Conservation (phyloP, 2,888 invertebrate genomes). For the Hyppa rectilinea region DNA sequence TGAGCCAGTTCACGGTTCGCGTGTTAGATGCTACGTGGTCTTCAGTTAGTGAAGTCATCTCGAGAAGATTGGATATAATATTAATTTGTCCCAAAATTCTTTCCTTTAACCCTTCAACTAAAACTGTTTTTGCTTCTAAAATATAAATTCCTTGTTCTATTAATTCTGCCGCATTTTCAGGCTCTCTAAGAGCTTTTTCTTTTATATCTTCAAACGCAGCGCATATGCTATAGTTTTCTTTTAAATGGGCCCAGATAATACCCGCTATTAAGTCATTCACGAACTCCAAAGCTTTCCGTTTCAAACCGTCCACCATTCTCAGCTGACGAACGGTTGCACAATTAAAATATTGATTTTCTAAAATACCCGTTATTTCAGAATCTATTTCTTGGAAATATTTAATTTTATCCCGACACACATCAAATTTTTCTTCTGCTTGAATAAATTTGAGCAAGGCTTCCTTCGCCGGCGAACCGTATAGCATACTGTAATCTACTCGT, state of each 20-base stretch:
- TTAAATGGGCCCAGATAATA: conserved; percentile 92
- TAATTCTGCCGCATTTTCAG: conserved; percentile 95
- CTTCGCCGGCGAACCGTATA: conserved; percentile 89
- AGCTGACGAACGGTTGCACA: conserved; percentile 92
- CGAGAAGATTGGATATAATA: conserved; percentile 93
- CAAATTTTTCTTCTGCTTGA: conserved; percentile 89
- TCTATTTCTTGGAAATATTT: conserved; percentile 91
- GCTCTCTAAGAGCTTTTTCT: conserved; percentile 92
- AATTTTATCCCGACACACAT: conserved; percentile 91
- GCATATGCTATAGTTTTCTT: conserved; percentile 93
- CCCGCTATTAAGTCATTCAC: conserved; percentile 92
- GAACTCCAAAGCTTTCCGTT: conserved; percentile 90
- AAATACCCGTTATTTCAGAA: conserved; percentile 91
- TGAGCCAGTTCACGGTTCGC: conserved; percentile 96
- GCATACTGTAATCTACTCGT: conserved; percentile 89
- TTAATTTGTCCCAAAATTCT: conserved; percentile 93
- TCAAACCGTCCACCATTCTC: conserved; percentile 91
- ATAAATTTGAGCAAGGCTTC: conserved; percentile 86
- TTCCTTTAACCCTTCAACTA: conserved; percentile 93
- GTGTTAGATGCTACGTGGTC: conserved; percentile 95
- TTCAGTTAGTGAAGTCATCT: conserved; percentile 93
- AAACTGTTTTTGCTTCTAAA: conserved; percentile 93
- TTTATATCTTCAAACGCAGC: conserved; percentile 93
- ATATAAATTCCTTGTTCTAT: conserved; percentile 95
- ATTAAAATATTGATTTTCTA: conserved; percentile 93